Evolutionary conservation across 2,113 vertebrate genomes (phyloP).

Genomic region (Isichthys henryi): DNA sequence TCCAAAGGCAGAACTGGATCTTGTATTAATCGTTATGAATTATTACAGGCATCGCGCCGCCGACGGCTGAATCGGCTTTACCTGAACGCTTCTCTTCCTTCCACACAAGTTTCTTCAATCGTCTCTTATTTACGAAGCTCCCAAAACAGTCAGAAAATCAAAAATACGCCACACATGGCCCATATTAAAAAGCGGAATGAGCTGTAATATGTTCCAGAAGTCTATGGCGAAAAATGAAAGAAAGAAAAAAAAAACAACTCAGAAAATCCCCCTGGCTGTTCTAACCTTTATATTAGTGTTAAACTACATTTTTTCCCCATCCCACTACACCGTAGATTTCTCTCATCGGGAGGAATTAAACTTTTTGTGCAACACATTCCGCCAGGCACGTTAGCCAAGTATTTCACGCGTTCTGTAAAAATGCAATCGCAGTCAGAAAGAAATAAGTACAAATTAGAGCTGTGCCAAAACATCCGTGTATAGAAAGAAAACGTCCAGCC

Average conservation of each 20-base stretch:
- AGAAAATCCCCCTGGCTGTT: background rate
- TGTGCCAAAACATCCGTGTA: background rate
- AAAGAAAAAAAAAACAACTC: background rate
- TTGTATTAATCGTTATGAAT: background rate
- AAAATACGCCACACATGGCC: constrained; percentile 14
- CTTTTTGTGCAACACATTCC: background rate
- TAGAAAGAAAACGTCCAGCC: background rate
- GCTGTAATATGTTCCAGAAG: background rate
- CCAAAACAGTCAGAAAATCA: background rate
- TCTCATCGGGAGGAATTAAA: background rate
- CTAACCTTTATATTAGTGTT: background rate
- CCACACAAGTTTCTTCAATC: background rate
- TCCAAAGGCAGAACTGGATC: background rate
- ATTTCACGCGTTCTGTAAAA: background rate
- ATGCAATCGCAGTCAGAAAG: background rate
- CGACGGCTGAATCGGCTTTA: background rate
- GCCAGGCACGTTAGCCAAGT: background rate
- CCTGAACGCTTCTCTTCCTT: background rate
- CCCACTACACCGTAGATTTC: background rate
- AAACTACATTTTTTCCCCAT: background rate
- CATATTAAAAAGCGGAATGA: background rate
- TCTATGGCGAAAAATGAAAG: background rate
- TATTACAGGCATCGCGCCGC: background rate
- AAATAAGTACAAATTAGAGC: background rate
- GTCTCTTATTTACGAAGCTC: constrained; percentile 6